Conservation (phyloP, 2,797 vertebrate species). For the Myotis planiceps region DNA sequence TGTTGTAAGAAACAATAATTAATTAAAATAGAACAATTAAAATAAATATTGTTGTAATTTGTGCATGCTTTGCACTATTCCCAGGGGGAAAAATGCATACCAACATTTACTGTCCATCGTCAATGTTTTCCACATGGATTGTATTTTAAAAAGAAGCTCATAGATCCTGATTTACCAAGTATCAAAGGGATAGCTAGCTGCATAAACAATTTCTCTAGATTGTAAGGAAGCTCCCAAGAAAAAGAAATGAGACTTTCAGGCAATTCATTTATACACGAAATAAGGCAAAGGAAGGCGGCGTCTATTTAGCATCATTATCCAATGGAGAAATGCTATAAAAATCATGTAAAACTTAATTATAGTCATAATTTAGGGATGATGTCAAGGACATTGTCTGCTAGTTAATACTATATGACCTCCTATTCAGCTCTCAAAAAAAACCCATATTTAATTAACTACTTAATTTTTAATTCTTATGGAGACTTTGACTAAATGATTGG, state of each 20-base stretch:
- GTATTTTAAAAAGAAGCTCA: neutral
- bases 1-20: neutral
- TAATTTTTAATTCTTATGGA: neutral
- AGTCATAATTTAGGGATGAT: neutral
- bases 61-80: neutral
- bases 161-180: neutral
- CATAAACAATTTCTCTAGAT: neutral
- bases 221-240: neutral
- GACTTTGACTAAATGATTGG: neutral
- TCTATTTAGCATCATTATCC: neutral
- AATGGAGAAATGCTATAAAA: neutral
- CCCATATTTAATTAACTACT: neutral
- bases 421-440: neutral
- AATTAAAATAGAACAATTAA: neutral
- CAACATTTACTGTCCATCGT: neutral
- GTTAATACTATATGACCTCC: rapidly evolving
- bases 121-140: neutral
- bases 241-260: neutral
- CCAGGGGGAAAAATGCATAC: neutral
- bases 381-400: neutral
- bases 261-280: neutral
- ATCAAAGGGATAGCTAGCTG: neutral
- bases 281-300: neutral
- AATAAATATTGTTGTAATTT: neutral
- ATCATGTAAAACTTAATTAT: neutral